Conservation (phyloP, 2,797 vertebrate species). For the Halcyon chelicuti region DNA sequence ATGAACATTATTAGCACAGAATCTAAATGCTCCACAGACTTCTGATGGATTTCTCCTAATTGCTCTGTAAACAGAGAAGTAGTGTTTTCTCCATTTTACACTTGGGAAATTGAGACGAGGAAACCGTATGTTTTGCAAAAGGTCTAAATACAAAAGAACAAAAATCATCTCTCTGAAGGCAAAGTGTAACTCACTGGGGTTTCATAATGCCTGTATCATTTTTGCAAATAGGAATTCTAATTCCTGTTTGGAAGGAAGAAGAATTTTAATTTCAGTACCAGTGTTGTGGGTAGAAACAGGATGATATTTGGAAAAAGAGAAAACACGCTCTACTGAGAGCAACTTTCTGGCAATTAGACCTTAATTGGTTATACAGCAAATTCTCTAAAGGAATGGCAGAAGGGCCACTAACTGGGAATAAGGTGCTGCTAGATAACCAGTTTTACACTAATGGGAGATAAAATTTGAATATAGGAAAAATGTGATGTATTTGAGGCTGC, state of each 20-base stretch:
- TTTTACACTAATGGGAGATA: background rate
- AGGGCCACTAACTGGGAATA: background rate
- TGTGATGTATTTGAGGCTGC: background rate
- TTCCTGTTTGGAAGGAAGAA: background rate
- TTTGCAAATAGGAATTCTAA: background rate
- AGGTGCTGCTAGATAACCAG: background rate
- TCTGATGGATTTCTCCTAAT: background rate
- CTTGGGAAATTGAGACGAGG: background rate
- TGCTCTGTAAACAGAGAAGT: background rate
- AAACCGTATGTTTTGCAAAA: background rate
- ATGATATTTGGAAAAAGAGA: background rate
- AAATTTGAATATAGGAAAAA: background rate
- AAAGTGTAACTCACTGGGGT: background rate
- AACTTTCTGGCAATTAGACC: slow-evolving; percentile 24
- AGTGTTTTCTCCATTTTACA: background rate
- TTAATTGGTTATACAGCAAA: slow-evolving; percentile 16
- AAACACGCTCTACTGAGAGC: background rate
- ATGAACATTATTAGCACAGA: background rate
- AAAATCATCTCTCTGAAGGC: background rate
- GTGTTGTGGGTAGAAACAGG: background rate
- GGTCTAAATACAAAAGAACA: background rate
- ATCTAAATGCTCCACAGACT: background rate
- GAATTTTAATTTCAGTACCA: background rate
- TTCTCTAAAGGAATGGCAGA: background rate
- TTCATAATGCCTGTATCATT: background rate